A percentile compares a stretch with the other conserved stretches of the same genome.
Conservation (phyloP, 1,140 invertebrate species). For the Drosophila serrata region DNA sequence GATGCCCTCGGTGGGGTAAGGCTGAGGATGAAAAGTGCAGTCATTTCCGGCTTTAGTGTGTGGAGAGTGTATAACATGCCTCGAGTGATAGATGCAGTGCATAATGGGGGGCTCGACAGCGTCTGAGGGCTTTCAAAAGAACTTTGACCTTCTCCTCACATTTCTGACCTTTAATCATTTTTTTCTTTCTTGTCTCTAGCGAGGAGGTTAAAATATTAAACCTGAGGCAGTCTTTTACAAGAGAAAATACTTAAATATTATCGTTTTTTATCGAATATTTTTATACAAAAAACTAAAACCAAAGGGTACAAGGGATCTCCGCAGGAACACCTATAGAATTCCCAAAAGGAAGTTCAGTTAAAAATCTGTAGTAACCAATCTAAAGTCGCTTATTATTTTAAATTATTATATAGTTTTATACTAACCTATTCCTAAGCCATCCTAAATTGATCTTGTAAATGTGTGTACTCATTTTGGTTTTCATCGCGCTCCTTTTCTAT, state of each 20-base stretch:
- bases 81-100: constrained; percentile 1
- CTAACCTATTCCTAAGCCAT: background rate
- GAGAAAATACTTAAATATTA: too few relatives aligned
- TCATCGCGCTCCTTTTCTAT: background rate
- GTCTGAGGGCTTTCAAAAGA: constrained; percentile 23
- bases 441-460: constrained; percentile 1
- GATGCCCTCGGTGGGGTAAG: constrained; percentile 7
- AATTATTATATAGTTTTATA: too few relatives aligned
- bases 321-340: background rate
- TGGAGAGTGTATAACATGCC: constrained; percentile 9
- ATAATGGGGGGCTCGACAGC: constrained; percentile 10
- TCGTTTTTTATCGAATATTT: too few relatives aligned
- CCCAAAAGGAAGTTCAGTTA: too few relatives aligned
- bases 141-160: constrained; percentile 16
- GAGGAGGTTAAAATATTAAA: background rate
- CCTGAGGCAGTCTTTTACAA: too few relatives aligned
- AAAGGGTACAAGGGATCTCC: too few relatives aligned
- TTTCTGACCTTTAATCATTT: constrained; percentile 5
- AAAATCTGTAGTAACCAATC: too few relatives aligned
- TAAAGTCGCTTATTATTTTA: too few relatives aligned
- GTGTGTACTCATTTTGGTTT: constrained; percentile 25
- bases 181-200: background rate
- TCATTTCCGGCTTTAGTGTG: constrained; percentile 18
- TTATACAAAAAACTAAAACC: too few relatives aligned
- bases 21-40: background rate